Conservation (phyloP, 2,113 vertebrate species). For the Mormyrus lacerda region DNA sequence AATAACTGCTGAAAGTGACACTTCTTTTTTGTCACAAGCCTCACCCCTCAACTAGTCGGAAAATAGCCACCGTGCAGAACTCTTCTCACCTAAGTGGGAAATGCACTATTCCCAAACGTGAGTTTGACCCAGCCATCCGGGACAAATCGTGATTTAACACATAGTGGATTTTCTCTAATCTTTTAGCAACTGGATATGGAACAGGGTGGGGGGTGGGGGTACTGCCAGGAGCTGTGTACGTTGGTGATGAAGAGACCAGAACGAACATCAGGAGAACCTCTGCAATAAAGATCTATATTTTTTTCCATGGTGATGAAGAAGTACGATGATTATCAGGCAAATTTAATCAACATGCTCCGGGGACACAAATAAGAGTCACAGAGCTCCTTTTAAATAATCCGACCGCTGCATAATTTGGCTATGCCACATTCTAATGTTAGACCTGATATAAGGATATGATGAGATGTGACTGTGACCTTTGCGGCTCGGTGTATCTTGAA, state of each 20-base stretch:
- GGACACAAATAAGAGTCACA: slow-evolving; percentile 10
- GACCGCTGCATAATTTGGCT: not conserved
- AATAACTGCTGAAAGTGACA: slow-evolving; percentile 3
- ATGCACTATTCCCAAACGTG: not conserved
- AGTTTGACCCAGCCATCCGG: slow-evolving; percentile 64
- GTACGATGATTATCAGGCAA: slow-evolving; percentile 45
- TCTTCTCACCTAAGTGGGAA: not conserved
- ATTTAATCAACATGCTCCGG: slow-evolving; percentile 44
- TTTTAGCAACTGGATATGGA: not conserved
- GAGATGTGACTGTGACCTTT: not conserved
- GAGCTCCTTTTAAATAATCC: slow-evolving; percentile 37
- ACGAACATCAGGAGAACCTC: not conserved
- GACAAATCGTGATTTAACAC: slow-evolving; percentile 68
- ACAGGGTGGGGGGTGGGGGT: not conserved
- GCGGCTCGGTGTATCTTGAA: not conserved
- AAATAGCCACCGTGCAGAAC: not conserved
- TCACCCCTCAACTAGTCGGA: not conserved
- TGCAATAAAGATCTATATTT: not conserved
- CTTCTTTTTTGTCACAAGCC: not conserved
- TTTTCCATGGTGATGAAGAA: slow-evolving; percentile 37
- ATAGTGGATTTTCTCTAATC: slow-evolving; percentile 43
- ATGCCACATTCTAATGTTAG: slow-evolving; percentile 35
- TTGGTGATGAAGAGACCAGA: slow-evolving; percentile 19
- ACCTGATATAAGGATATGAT: not conserved
- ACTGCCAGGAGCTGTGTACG: slow-evolving; percentile 16